Base-by-base conservation (phyloP, 2,888 invertebrate genomes). In the Troilus luridus region DNA sequence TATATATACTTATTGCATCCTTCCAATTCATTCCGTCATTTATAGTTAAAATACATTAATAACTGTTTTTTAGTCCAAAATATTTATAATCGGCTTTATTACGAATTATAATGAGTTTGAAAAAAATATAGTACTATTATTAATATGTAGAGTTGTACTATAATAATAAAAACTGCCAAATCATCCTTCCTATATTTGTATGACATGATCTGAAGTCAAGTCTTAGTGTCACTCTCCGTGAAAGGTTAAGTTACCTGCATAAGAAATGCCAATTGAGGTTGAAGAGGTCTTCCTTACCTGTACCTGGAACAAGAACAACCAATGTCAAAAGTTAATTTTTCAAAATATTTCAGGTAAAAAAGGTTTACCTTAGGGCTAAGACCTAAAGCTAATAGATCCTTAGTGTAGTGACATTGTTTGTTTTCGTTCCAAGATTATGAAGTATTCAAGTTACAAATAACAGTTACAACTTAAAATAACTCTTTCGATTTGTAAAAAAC, bases 281-380 rank as follows among this genome's bases (percentile, higher is more conserved):
- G 72, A 77, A 67, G 67, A 24, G 12, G 56, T 58, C 56, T 10
- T 54, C 56, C 85, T 85, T 85, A 85, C 85, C 85, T 85, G 85
- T 27, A 85, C 85, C 85, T 85, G 85, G 85, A 85, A 85, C 85
- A 85, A 85, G 85, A 85, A 85, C 85, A 85, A 85, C 85, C 85
- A 85, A 85, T 85, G 85, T 85, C 85, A 85, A 58, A 85, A 85
- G 72, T 85, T 58, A 12, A 58, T 56, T 58, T 72, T 77, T 41
- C 17, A 41, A 77, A 41, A 77, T 77, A 41, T 27, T 77, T 27
- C 27, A 77, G 72, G 72, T 77, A 77, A 77, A 77, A 77, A 41
- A 41, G 12, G 27, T 77, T 77, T 77, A 77, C 72, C 72, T 77
- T 77, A 77, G 27, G 24, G 0, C 72, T 77, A 77, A 77, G 27